Conservation (phyloP, 2,797 vertebrate species). For the Arrhamphus sclerolepis region DNA sequence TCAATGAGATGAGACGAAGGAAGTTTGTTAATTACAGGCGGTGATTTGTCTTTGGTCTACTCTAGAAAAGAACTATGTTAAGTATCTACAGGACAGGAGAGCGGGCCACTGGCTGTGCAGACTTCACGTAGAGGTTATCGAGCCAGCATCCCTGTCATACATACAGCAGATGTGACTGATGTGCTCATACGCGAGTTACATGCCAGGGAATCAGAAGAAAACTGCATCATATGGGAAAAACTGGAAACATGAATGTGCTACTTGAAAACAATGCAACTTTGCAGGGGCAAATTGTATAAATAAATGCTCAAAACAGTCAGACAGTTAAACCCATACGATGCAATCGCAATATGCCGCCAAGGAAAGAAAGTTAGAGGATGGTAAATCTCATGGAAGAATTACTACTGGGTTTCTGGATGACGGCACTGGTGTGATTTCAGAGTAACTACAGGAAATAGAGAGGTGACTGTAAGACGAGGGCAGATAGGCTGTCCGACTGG, state of each 20-base stretch:
- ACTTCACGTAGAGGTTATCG: conserved; percentile 12
- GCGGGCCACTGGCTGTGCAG: background rate
- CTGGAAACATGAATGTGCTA: background rate
- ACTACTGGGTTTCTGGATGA: conserved; percentile 25
- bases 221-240: conserved; percentile 52
- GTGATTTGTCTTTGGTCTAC: conserved; percentile 13
- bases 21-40: conserved; percentile 35
- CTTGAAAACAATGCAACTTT: background rate
- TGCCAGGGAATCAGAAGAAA: conserved; percentile 26
- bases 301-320: background rate
- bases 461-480: conserved; percentile 56
- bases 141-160: too few relatives aligned
- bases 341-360: conserved; percentile 13
- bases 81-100: conserved; percentile 10
- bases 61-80: conserved; percentile 1
- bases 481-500: conserved; percentile 61
- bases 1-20: conserved; percentile 25
- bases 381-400: background rate
- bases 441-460: conserved; percentile 62
- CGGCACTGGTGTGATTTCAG: conserved; percentile 18
- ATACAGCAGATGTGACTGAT: background rate
- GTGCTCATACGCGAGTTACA: conserved; percentile 19
- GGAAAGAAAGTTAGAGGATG: conserved; percentile 16
- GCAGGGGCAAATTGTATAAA: background rate
- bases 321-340: conserved; percentile 49